Percentiles rank a stretch among this genome's conserved stretches.
Evolutionary conservation across 2,797 vertebrate genomes (phyloP).

Genomic region (Lacerta bilineata): DNA sequence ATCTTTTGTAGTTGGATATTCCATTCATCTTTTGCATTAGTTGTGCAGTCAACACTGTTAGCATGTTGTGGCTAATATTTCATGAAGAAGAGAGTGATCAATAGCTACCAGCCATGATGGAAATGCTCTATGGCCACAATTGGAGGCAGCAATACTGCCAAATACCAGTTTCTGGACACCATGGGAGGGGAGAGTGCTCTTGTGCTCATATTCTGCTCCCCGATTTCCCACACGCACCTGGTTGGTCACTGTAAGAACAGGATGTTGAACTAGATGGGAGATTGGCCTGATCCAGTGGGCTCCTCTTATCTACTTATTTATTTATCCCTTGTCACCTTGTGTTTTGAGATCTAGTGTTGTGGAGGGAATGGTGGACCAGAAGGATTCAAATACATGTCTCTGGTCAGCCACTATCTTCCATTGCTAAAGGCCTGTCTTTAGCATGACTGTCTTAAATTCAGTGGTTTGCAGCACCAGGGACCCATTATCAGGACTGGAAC

Average conservation of each 20-base stretch:
- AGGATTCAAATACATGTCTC: neutral
- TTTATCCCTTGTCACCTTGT: neutral
- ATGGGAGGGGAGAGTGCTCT: too few relatives aligned
- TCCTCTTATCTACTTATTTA: neutral
- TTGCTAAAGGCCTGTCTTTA: too few relatives aligned
- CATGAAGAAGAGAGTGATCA: neutral
- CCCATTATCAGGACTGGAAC: neutral
- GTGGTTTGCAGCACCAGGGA: neutral
- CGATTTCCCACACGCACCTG: too few relatives aligned
- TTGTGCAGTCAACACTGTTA: neutral
- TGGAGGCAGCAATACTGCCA: neutral
- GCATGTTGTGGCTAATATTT: neutral
- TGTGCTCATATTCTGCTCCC: too few relatives aligned
- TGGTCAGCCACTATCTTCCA: neutral
- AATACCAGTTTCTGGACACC: neutral
- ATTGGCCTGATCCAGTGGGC: neutral
- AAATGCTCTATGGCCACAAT: too few relatives aligned
- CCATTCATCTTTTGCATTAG: neutral
- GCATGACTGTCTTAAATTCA: neutral
- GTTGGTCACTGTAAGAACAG: too few relatives aligned
- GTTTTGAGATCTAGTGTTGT: neutral
- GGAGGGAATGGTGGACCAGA: too few relatives aligned
- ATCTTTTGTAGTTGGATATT: slow-evolving; percentile 8
- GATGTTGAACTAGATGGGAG: neutral
- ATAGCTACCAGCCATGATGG: too few relatives aligned